phyloP scores from a whole-genome alignment of 2,888 invertebrate species.

The Limenitis arthemis region DNA sequence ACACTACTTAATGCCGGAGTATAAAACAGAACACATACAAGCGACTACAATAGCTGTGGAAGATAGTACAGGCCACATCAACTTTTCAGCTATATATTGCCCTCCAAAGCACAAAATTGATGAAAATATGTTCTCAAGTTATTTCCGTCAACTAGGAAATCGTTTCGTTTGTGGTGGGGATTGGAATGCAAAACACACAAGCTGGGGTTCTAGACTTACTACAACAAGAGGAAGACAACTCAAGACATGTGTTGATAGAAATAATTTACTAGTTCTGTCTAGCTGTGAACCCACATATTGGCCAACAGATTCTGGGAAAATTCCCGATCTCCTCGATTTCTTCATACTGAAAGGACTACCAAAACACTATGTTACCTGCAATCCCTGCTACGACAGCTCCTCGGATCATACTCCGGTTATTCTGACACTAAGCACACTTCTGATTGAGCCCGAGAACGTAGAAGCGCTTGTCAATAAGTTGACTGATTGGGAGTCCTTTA shows the following conservation, averaged over 20 bases:
- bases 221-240: slow-evolving; percentile 23
- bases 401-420: slow-evolving; percentile 27
- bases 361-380: slow-evolving; percentile 1
- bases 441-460: background rate
- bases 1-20: background rate
- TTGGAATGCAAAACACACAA: slow-evolving; percentile 17
- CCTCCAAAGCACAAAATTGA: slow-evolving; percentile 11
- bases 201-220: slow-evolving; percentile 18
- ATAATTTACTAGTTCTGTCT: slow-evolving; percentile 12
- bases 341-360: slow-evolving; percentile 16
- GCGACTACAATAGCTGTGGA: background rate
- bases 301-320: slow-evolving; percentile 21
- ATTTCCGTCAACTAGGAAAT: slow-evolving; percentile 5
- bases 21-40: slow-evolving; percentile 1
- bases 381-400: slow-evolving; percentile 21
- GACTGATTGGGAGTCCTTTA: slow-evolving; percentile 22
- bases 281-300: slow-evolving; percentile 26
- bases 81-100: slow-evolving; percentile 10
- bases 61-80: background rate
- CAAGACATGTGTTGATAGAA: slow-evolving; percentile 14
- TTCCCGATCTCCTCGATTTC: slow-evolving; percentile 25
- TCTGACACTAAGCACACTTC: slow-evolving; percentile 14
- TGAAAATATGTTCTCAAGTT: background rate
- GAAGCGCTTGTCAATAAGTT: slow-evolving; percentile 11
- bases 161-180: slow-evolving; percentile 19